Evolutionary conservation across 2,888 invertebrate species (phyloP), one percentile per base, ranked within the genome.

Genomic region (Dyspetes luteomarginatus): DNA sequence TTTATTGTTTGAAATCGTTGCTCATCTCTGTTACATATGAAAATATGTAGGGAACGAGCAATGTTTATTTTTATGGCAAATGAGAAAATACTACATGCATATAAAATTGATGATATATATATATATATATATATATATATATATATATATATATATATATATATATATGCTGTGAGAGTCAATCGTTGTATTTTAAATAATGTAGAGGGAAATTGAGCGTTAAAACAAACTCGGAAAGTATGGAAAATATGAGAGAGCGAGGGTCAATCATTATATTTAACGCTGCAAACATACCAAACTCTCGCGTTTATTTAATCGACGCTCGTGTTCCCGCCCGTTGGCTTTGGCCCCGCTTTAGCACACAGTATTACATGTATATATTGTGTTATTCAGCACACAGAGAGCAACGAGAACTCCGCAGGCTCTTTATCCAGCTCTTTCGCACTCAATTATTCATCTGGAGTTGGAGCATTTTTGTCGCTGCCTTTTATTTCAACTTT

Each of bases 251-350:
- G 3, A 9, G 41, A 68, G 50, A 86, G 85, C 83, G 41, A 68
- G 50, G 86, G 85, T 83, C 85, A 88, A 89, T 88, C 86, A 87
- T 86, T 85, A 86, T 85, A 88, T 87, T 88, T 85, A 86, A 82
- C 79, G 80, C 62, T 19, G 84, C 84, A 86, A 88, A 87, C 86
- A 85, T 71, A 82, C 81, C 85, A 41, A 41, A 9, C 68, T 55
- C 41, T 55, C 41, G 68, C 85, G 87, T 86, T 88, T 86, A 86
- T 87, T 86, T 84, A 87, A 85, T 86, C 85, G 82, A 73, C 64
- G 73, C 55, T 26, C 64, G 55, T 28, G 22, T 43, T 43, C 55
- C 55, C 7, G 15, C 36, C 24, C 55, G 24, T 71, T 72, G 30
- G 56, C 17, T 58, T 65, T 45, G 52, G 28, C 41, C 30, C 28